These are phyloP conservation scores for Takifugu ocellatus DNA, from an alignment of 2,797 vertebrate genomes.

Conservation along the genomic window DNA sequence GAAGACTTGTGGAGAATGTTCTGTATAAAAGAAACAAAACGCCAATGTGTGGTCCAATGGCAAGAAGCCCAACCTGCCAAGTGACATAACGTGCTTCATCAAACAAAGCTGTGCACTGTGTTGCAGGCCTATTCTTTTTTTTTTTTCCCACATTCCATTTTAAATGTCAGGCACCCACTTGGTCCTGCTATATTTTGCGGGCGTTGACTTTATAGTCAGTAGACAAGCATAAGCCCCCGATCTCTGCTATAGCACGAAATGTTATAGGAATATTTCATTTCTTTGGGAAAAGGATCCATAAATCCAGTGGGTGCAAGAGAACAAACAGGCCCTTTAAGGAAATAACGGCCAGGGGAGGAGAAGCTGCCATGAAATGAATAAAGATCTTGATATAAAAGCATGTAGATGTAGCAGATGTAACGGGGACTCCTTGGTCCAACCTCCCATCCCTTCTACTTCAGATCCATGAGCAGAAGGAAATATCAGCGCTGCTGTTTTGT, in stretches of 20 bases:
- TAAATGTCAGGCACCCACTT: not conserved
- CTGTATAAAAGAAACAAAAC: slow-evolving; percentile 56
- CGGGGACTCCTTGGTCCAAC: slow-evolving; percentile 27
- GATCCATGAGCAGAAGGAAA: slow-evolving; percentile 11
- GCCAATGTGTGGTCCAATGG: slow-evolving; percentile 56
- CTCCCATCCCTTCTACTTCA: slow-evolving; percentile 31
- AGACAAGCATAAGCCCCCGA: not conserved
- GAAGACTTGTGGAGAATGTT: slow-evolving; percentile 53
- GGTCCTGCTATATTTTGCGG: slow-evolving; percentile 2
- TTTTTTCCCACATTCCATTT: slow-evolving; percentile 1
- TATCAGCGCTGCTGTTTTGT: slow-evolving; percentile 30
- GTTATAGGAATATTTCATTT: slow-evolving; percentile 5
- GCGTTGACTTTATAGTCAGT: slow-evolving; percentile 4
- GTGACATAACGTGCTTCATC: slow-evolving; percentile 51
- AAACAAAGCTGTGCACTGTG: slow-evolving; percentile 38
- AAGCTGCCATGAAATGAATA: slow-evolving; percentile 50
- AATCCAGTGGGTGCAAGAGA: slow-evolving; percentile 23
- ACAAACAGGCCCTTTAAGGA: slow-evolving; percentile 35
- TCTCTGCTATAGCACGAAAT: not conserved
- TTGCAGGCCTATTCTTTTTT: slow-evolving; percentile 17
- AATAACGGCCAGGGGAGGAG: slow-evolving; percentile 31
- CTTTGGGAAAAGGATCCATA: slow-evolving; percentile 40
- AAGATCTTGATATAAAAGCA: slow-evolving; percentile 33
- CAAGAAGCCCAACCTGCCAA: slow-evolving; percentile 46
- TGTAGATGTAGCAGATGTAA: no score